Base-by-base conservation (phyloP, 2,888 invertebrate species). In the Platerodrilus igneus region DNA sequence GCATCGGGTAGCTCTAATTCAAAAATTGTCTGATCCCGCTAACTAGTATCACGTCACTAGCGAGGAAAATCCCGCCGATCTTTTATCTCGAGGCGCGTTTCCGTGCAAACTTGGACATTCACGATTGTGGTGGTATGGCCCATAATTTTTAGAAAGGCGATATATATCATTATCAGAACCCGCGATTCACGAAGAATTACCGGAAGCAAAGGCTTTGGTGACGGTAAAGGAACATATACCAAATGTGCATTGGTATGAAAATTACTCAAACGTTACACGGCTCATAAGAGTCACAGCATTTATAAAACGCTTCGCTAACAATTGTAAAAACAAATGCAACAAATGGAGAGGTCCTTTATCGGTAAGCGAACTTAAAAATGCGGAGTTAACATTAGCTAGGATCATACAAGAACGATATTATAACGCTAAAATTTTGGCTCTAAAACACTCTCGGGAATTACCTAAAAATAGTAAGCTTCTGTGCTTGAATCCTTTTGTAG, bases 401-500 rank as follows among this genome's bases (percentile, higher is more conserved):
- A 9, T 26, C 11, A 4, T 13, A 26, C 26, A n/a, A 26, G 13
- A 3, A 7, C 26, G 3, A 26, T 3, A 14, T 10, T 10, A 26
- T 13, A 26, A 3, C 3, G 3, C 4, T 26, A 5, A 2, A 14
- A 9, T n/a, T n/a, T n/a, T n/a, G n/a, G n/a, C n/a, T n/a, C n/a
- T n/a, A 2, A 2, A 4, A 6, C 11, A 29, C 16, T 8, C 29
- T 2, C 4, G 36, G 18, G 16, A 21, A 9, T n/a, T n/a, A n/a
- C n/a, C n/a, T n/a, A 39, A 33, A 13, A 22, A 31, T 6, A 45
- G 42, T 13, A 38, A 28, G 39, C 11, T 50, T 11, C 3, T 40
- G 3, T 30, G 21, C 23, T 22, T 51, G 14, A 50, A 47, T 29
- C 51, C 49, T 4, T 51, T 50, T 32, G 13, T 48, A 11, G 51